Evolutionary conservation across 1,140 invertebrate genomes (phyloP).

Genomic region (Drosophila sechellia): DNA sequence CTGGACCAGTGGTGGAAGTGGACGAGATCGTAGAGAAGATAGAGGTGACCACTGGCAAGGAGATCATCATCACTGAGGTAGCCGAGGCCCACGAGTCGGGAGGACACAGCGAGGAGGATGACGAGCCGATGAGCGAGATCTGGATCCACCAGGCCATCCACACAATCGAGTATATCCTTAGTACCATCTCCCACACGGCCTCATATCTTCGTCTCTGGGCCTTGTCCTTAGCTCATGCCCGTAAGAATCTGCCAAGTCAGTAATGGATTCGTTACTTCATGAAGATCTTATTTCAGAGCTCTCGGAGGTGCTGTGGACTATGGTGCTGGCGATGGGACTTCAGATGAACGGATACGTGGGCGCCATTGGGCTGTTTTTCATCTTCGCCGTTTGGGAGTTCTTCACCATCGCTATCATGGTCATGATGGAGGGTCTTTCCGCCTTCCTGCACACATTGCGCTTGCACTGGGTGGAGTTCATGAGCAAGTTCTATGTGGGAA

Average conservation of each 20-base stretch:
- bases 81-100: slow-evolving; percentile 52
- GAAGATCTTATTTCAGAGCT: slow-evolving; percentile 88
- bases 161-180: slow-evolving; percentile 98
- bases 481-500: slow-evolving; percentile 97
- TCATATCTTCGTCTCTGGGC: slow-evolving; percentile 99
- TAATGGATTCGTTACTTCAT: neutral
- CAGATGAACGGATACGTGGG: slow-evolving; percentile 58
- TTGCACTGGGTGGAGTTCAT: slow-evolving; percentile 99
- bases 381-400: slow-evolving; percentile 93
- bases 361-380: slow-evolving; percentile 87
- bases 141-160: slow-evolving; percentile 97
- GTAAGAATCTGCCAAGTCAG: slow-evolving; percentile 86
- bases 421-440: slow-evolving; percentile 99
- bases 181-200: slow-evolving; percentile 97
- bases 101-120: slow-evolving; percentile 85
- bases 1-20: slow-evolving; percentile 16
- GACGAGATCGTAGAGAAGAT: slow-evolving; percentile 72
- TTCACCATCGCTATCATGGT: slow-evolving; percentile 97
- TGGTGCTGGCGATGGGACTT: slow-evolving; percentile 87
- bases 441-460: slow-evolving; percentile 98
- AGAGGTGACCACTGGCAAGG: slow-evolving; percentile 62
- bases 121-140: slow-evolving; percentile 91
- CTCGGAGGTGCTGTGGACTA: slow-evolving; percentile 96
- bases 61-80: slow-evolving; percentile 62
- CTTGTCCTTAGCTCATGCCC: slow-evolving; percentile 96